These are phyloP conservation scores for Drosophila orosa DNA, from an alignment of 1,140 invertebrate genomes.

Conservation along the genomic window DNA sequence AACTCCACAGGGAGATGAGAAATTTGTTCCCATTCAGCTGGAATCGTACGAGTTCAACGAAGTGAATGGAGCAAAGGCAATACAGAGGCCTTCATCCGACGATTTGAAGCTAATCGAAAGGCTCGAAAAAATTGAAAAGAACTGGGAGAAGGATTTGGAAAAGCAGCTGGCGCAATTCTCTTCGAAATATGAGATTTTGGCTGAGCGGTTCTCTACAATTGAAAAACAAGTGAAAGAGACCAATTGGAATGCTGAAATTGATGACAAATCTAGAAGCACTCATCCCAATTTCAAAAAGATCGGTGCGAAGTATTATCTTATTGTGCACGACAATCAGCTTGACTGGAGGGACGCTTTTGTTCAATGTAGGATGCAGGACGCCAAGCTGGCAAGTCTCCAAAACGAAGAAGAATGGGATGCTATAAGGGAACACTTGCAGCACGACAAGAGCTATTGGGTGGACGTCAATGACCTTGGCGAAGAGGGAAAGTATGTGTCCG, in stretches of 20 bases:
- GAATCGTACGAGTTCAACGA: not conserved
- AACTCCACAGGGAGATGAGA: not conserved
- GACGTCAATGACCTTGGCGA: not conserved
- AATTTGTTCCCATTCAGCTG: not conserved
- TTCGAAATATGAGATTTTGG: not conserved
- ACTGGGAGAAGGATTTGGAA: not conserved
- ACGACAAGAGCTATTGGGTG: constrained; percentile 1
- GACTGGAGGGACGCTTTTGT: accelerated
- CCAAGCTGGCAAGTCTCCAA: not conserved
- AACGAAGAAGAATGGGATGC: not conserved
- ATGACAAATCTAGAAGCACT: not conserved
- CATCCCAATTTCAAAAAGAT: not conserved
- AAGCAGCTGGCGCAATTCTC: not conserved
- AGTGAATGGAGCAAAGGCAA: not conserved
- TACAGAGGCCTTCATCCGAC: too few species aligned
- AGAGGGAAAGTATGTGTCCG: not conserved
- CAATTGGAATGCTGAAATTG: not conserved
- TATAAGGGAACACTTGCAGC: not conserved
- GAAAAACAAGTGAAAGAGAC: not conserved
- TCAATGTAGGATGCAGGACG: accelerated
- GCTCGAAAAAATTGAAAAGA: not conserved
- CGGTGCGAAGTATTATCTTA: not conserved
- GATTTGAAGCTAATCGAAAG: not conserved
- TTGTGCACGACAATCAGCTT: not conserved
- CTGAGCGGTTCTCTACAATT: not conserved